Evolutionary conservation across 2,113 vertebrate genomes (phyloP).

Genomic region (Oostethus manadensis): DNA sequence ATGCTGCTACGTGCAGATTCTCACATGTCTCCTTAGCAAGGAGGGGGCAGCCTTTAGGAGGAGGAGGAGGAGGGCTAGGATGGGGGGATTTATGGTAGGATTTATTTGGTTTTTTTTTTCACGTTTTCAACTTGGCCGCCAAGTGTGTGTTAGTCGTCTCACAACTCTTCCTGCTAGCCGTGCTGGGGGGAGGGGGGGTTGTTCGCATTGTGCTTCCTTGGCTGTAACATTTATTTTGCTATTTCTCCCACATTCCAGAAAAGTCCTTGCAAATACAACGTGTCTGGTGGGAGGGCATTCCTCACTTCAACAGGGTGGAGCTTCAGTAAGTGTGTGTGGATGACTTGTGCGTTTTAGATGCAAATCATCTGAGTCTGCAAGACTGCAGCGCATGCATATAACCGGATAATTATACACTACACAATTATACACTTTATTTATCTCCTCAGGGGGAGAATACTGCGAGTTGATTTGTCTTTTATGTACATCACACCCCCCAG

Average conservation of each 20-base stretch:
- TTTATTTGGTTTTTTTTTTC: too few species aligned
- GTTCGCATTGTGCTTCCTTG: too few species aligned
- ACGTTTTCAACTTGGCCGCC: neutral
- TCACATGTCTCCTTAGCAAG: constrained; percentile 49
- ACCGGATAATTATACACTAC: too few species aligned
- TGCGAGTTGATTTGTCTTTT: too few species aligned
- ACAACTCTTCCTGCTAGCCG: too few species aligned
- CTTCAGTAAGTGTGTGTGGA: neutral
- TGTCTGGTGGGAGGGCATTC: constrained; percentile 33
- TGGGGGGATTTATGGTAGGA: constrained; percentile 9
- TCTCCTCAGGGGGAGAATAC: too few species aligned
- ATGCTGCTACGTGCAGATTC: constrained; percentile 70
- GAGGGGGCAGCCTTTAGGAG: neutral
- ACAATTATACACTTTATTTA: too few species aligned
- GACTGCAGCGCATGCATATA: neutral
- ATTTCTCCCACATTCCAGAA: constrained; percentile 41
- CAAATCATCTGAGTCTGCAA: constrained; percentile 1
- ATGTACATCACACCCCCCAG: too few species aligned
- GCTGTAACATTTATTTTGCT: neutral
- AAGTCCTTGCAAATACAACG: constrained; percentile 14
- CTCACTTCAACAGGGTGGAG: constrained; percentile 51
- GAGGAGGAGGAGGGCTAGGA: constrained; percentile 29
- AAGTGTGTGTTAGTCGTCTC: too few species aligned
- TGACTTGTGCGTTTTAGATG: constrained; percentile 5
- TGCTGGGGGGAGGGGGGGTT: neutral